Evolutionary conservation across 2,888 invertebrate genomes (phyloP), one percentile per base, ranked within the genome.

Genomic region (Lithophane semibrunnea): DNA sequence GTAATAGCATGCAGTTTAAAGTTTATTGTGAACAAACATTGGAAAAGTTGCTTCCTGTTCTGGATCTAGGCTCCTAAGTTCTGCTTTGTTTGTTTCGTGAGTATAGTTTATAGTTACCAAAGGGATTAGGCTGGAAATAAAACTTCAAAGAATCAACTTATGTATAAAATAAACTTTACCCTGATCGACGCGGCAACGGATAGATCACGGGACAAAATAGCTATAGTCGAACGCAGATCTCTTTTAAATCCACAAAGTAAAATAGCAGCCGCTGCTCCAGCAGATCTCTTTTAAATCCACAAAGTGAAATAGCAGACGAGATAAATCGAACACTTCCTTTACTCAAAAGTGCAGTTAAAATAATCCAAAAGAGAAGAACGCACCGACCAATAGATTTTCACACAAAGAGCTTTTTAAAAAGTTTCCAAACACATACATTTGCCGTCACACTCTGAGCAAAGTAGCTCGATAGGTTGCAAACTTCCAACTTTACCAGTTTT

Each of bases 391-490:
- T 87, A 81, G 81, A 87, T 87, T 87, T 82, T 69, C 82, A 75
- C 83, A 84, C 84, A 83, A 85, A 87, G 87, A 86, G 87, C 84
- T 86, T 86, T 86, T 86, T 81, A 77, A 88, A 90, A 90, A 87
- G 77, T 86, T 90, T 75, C 68, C 79, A 73, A 86, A 89, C 88
- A 90, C 86, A 89, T 90, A 87, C 89, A 89, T 87, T 87, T 77
- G 65, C 75, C 85, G 86, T 84, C 84, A 84, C 89, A 88, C 78
- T 86, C 78, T 72, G 75, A 80, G 82, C 42, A 86, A 89, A 90
- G 89, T 88, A 89, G 81, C 85, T 88, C 83, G 86, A 88, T 91
- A 88, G 88, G 87, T 90, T 86, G 87, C 87, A 81, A 91, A 90
- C 89, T 90, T 81, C 74, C 81, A 89, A 90, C 91, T 91, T 89